Percentiles rank a stretch among this genome's conserved stretches.
These are phyloP conservation scores for Siderastrea siderea DNA, from an alignment of 92 coral and sea anemone genomes.

Conservation along the genomic window DNA sequence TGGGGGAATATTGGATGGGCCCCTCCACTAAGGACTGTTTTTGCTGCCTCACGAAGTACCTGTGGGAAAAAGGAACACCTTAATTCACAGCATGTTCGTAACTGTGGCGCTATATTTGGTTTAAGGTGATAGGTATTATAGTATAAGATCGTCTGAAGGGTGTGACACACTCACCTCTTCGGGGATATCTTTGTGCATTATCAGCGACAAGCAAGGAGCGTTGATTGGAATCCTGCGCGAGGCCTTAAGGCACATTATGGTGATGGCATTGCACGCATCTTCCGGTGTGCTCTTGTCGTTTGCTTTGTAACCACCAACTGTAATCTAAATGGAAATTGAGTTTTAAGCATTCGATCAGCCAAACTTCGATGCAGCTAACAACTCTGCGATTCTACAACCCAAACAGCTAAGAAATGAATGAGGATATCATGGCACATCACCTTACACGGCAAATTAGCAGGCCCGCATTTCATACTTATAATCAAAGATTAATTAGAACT, in stretches of 20 bases:
- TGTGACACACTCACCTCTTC: slow-evolving; percentile 22
- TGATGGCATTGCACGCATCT: slow-evolving; percentile 65
- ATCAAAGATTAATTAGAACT: no score
- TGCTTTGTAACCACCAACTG: slow-evolving; percentile 80
- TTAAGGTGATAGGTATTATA: background rate
- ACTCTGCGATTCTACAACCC: no score
- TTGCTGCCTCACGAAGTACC: slow-evolving; percentile 70
- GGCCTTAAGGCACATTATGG: slow-evolving; percentile 75
- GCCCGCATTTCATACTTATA: no score
- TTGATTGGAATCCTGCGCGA: slow-evolving; percentile 77
- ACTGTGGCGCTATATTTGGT: background rate
- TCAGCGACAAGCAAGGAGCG: slow-evolving; percentile 78
- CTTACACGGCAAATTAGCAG: no score
- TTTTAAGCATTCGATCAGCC: no score
- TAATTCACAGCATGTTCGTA: background rate
- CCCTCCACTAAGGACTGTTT: slow-evolving; percentile 75
- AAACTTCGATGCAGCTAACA: no score
- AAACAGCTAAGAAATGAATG: no score
- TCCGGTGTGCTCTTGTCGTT: slow-evolving; percentile 7
- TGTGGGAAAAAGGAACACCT: background rate
- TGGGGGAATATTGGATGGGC: slow-evolving; percentile 77
- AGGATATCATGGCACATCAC: no score
- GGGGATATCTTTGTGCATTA: slow-evolving; percentile 58
- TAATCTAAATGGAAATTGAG: slow-evolving; percentile 20
- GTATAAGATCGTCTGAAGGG: background rate